Percentiles rank a stretch among this genome's conserved stretches.
Conservation (phyloP, 1,140 invertebrate species). For the Vanessa tameamea region DNA sequence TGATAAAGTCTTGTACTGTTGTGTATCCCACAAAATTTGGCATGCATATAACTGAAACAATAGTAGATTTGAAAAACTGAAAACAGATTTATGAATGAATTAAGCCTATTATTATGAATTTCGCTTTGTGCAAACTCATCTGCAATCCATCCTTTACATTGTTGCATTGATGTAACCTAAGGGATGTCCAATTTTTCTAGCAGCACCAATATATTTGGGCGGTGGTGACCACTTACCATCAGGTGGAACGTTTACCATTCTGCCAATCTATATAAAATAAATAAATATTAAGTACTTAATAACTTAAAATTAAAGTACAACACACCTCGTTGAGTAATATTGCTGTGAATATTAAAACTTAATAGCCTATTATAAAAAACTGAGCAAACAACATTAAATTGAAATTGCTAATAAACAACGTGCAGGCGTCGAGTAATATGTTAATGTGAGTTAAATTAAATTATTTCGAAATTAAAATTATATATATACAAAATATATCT, state of each 20-base stretch:
- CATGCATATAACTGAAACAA: constrained; percentile 82
- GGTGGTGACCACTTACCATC: no score
- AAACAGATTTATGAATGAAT: neutral
- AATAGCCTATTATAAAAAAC: constrained; percentile 1
- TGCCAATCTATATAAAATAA: no score
- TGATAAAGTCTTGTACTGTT: constrained; percentile 81
- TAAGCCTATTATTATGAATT: neutral
- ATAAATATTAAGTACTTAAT: no score
- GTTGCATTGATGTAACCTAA: no score
- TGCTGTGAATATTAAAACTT: neutral
- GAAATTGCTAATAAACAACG: constrained; percentile 3
- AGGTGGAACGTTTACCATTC: no score
- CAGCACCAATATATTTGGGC: no score
- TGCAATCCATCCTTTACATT: no score
- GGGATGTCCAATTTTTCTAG: no score
- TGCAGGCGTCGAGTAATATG: neutral
- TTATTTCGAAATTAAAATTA: neutral
- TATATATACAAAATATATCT: no score
- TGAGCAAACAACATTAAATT: constrained; percentile 8
- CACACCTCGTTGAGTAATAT: neutral
- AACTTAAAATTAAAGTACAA: no score
- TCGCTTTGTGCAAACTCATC: no score
- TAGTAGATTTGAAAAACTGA: neutral
- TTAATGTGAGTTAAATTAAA: neutral
- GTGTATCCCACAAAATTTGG: constrained; percentile 82